Base-by-base conservation (phyloP, 2,113 vertebrate species). In the Pseudonaja textilis region DNA sequence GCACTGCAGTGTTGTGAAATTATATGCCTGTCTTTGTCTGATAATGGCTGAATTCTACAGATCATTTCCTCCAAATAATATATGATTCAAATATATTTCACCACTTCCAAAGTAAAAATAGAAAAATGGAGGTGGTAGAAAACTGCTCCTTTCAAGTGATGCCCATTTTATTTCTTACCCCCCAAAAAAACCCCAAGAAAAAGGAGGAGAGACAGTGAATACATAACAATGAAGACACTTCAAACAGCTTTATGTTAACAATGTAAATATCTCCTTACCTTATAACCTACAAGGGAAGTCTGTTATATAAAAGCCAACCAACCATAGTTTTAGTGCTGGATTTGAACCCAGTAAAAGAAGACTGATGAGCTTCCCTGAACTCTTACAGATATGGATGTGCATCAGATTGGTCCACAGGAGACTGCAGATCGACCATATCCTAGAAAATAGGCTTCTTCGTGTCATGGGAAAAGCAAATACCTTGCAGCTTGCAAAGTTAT, bases 261-360 rank as follows among this genome's bases (percentile, higher is more conserved):
- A 0, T 0, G 16, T 81, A 94, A 74, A 14, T 92, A 94, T 89
- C 10, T 93, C 88, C 47, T 0, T 96, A 96, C 93, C 95, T 96
- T 89, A 92, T 92, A 45, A 39, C 5, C 90, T 85, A 54, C 26
- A 12, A 4, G 2, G 22, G 90, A 91, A 94, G 42, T 93, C 39
- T 92, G 91, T 61, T 39, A 89, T 47, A 90, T 0, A 1, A 57
- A 95, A 61, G 94, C 88, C 20, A 42, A 29, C 10, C 64, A 52
- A 93, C 56, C 94, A 64, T 1, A n/a, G 56, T 85, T 59, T 94
- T 39, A 88, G 0, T 69, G 91, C 42, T 81, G 14, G 2, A 69
- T 20, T 69, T 93, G 52, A 86, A 9, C 18, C 5, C 16, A 74
- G 1, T n/a, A 25, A 39, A 88, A n/a, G 86, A 8, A 93, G 92